Percentiles rank a stretch among this genome's conserved stretches.
These are phyloP conservation scores for Etheostoma spectabile DNA, from an alignment of 2,113 vertebrate genomes.

Conservation along the genomic window DNA sequence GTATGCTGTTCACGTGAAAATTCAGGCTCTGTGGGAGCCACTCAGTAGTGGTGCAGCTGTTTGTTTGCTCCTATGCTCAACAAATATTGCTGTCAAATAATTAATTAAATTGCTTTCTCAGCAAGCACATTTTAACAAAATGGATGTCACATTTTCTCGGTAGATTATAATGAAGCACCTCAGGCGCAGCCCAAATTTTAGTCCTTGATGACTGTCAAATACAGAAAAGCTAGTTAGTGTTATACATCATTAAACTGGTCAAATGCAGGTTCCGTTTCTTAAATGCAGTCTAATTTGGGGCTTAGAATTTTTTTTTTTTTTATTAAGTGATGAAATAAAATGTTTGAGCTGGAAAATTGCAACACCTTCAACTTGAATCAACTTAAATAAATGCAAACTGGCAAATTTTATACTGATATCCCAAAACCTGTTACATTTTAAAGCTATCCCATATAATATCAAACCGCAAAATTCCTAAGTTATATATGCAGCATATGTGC, in stretches of 20 bases:
- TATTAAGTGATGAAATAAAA: too few species aligned
- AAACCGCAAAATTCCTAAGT: background rate
- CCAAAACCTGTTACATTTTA: background rate
- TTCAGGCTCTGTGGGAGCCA: conserved; percentile 29
- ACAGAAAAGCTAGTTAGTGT: background rate
- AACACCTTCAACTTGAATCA: background rate
- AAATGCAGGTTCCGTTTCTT: background rate
- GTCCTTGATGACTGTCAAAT: background rate
- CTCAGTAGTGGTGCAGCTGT: conserved; percentile 37
- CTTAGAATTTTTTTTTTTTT: background rate
- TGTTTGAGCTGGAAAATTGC: background rate
- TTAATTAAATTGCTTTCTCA: conserved; percentile 46
- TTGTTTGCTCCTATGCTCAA: conserved; percentile 44
- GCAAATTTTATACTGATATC: background rate
- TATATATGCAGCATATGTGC: too few species aligned
- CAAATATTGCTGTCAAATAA: conserved; percentile 61
- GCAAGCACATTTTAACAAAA: conserved; percentile 42
- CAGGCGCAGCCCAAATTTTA: background rate
- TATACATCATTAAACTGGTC: background rate
- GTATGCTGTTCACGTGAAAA: background rate
- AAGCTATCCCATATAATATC: background rate
- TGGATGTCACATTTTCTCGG: conserved; percentile 7
- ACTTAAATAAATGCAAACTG: background rate
- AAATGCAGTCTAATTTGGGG: background rate
- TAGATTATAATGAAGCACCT: conserved; percentile 33